phyloP scores from a whole-genome alignment of 37 sponge, comb jelly and placozoan species.

The Lycopodina hypogea region DNA sequence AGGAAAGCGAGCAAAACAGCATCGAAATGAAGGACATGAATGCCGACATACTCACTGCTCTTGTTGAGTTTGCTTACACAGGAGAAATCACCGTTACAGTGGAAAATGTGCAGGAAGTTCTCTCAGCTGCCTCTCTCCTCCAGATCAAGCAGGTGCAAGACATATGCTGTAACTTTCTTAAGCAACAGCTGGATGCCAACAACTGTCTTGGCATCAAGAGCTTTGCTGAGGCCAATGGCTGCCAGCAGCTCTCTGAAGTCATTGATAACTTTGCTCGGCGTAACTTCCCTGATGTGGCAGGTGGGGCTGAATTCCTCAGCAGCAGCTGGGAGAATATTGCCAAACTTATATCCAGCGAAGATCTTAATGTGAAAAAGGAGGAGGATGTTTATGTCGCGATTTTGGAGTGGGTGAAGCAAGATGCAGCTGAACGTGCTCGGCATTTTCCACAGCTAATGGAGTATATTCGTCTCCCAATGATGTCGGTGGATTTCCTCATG shows the following conservation, averaged over 20 bases:
- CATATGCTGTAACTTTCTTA: conserved; percentile 91
- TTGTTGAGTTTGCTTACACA: conserved; percentile 90
- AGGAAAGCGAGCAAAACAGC: conserved; percentile 73
- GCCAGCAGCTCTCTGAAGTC: conserved; percentile 60
- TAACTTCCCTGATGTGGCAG: conserved; percentile 73
- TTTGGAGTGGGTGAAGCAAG: conserved; percentile 81
- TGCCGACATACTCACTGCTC: conserved; percentile 61
- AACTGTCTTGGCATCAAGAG: conserved; percentile 91
- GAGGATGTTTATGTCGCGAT: conserved; percentile 86
- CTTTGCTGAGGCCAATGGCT: conserved; percentile 91
- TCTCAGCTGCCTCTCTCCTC: conserved; percentile 87
- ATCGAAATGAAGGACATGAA: conserved; percentile 85
- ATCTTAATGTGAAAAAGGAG: conserved; percentile 81
- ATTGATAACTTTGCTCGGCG: conserved; percentile 71
- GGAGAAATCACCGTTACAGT: conserved; percentile 81
- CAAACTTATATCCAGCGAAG: conserved; percentile 65
- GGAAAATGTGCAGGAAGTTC: conserved; percentile 89
- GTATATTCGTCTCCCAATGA: conserved; percentile 79
- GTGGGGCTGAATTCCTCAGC: conserved; percentile 68
- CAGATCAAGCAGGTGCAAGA: conserved; percentile 86
- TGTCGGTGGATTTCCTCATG: conserved; percentile 79
- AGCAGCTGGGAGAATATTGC: conserved; percentile 73
- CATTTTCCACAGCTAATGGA: conserved; percentile 71
- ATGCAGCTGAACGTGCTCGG: conserved; percentile 58
- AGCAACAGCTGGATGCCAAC: conserved; percentile 82